Base-by-base conservation (phyloP, 2,888 invertebrate genomes). In the Merodon equestris region DNA sequence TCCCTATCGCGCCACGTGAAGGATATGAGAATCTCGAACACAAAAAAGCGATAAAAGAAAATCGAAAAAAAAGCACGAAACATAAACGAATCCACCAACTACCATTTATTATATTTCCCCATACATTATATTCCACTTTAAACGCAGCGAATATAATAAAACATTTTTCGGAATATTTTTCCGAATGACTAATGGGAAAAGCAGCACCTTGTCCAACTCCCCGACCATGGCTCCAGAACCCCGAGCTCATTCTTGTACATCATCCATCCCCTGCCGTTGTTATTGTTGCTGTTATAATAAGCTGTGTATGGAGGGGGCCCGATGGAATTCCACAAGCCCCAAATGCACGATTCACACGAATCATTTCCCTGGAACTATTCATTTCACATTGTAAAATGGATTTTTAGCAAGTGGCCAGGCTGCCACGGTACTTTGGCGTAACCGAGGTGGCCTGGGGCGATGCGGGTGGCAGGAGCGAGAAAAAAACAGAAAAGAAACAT, bases 301-400 rank as follows among this genome's bases (percentile, higher is more conserved):
- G 58, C 57, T 54, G 72, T 42, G 50, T 44, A 7, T 5, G 27
- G 47, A 10, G 9, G 9, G n/a, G n/a, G n/a, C n/a, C n/a, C 14
- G 40, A 34, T n/a, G 13, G 12, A 1, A 1, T 13, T n/a, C 17
- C 10, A 14, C 7, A 47, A 51, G 45, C 47, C 67, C 67, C 73
- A 68, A 79, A 74, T 73, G 68, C 68, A 68, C 79, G 63, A 74
- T 74, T 79, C 74, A 70, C 79, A 79, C 79, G 79, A 79, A 74
- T 63, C 68, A 79, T 79, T 79, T 74, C 64, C 54, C 68, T n/a
- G 63, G 58, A 68, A 79, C 68, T 74, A 79, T 79, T 73, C 73
- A 48, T 68, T 68, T 73, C 50, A 50, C 50, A 50, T 68, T 74
- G 79, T 79, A 74, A 74, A 79, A 79, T 64, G 79, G 67, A 57